A percentile compares a stretch with the other conserved stretches of the same genome.
These are phyloP conservation scores for Drosophila pegasa DNA, from an alignment of 2,888 invertebrate species.

Conservation along the genomic window DNA sequence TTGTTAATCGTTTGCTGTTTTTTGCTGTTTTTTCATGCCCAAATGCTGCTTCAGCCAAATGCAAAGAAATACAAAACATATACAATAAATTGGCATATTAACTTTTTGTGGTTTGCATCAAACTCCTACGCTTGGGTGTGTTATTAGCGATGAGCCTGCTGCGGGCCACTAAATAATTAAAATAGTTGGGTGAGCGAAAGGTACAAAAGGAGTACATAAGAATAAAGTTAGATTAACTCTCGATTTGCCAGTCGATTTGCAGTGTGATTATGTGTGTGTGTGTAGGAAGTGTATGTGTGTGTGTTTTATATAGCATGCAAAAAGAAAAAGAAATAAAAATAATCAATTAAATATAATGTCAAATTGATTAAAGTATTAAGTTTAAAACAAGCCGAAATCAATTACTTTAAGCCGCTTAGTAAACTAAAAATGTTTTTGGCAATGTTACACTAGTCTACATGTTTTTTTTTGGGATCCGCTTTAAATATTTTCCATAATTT, in stretches of 20 bases:
- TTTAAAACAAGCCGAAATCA: slow-evolving; percentile 26
- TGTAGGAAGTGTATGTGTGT: slow-evolving; percentile 32
- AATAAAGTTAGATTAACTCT: slow-evolving; percentile 66
- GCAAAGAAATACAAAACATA: slow-evolving; percentile 26
- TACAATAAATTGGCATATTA: slow-evolving; percentile 80
- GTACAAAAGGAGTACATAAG: slow-evolving; percentile 63
- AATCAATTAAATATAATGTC: slow-evolving; percentile 44
- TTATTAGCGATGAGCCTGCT: slow-evolving; percentile 83
- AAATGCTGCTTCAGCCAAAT: slow-evolving; percentile 66
- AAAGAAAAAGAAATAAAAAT: slow-evolving; percentile 63
- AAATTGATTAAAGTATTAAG: slow-evolving; percentile 32
- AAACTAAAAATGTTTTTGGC: slow-evolving; percentile 48
- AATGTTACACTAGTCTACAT: slow-evolving; percentile 28
- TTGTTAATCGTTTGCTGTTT: slow-evolving; percentile 8
- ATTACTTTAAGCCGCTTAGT: slow-evolving; percentile 23
- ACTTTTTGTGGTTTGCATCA: slow-evolving; percentile 82
- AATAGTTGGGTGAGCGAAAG: slow-evolving; percentile 56
- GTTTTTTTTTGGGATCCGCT: not conserved
- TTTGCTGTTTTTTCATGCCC: slow-evolving; percentile 39
- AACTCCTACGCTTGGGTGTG: slow-evolving; percentile 83
- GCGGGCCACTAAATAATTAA: slow-evolving; percentile 70
- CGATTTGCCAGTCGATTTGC: slow-evolving; percentile 48
- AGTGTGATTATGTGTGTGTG: slow-evolving; percentile 14
- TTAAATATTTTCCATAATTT: slow-evolving; percentile 30
- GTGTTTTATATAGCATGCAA: slow-evolving; percentile 67